Percentiles rank a stretch among this genome's conserved stretches.
These are phyloP conservation scores for Drosophila phalerata DNA, from an alignment of 2,888 invertebrate genomes.

Conservation along the genomic window DNA sequence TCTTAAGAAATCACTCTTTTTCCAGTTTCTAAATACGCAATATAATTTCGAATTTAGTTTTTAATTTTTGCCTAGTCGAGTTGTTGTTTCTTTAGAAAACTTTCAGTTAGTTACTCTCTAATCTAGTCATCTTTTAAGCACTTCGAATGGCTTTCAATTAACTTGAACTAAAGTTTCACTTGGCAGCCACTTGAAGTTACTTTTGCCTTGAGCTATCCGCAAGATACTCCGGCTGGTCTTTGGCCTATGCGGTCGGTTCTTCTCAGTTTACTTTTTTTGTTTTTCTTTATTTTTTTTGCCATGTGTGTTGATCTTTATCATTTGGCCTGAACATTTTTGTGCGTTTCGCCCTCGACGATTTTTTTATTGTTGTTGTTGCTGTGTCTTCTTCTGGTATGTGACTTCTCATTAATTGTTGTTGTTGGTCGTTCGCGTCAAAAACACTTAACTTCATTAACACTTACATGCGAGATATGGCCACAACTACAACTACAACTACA, in stretches of 20 bases:
- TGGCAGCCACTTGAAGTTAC: slow-evolving; percentile 34
- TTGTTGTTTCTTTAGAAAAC: slow-evolving; percentile 7
- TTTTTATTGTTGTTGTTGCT: slow-evolving; percentile 39
- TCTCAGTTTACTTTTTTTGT: slow-evolving; percentile 4
- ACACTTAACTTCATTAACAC: slow-evolving; percentile 81
- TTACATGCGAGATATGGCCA: slow-evolving; percentile 75
- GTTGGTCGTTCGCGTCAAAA: slow-evolving; percentile 71
- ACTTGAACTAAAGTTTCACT: slow-evolving; percentile 46
- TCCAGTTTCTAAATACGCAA: neutral
- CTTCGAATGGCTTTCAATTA: slow-evolving; percentile 52
- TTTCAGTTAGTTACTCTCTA: slow-evolving; percentile 11
- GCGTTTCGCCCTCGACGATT: slow-evolving; percentile 49
- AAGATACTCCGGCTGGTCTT: slow-evolving; percentile 32
- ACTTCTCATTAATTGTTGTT: slow-evolving; percentile 75
- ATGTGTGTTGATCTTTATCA: slow-evolving; percentile 73
- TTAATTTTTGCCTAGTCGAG: neutral
- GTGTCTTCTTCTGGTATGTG: slow-evolving; percentile 57
- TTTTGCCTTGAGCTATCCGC: slow-evolving; percentile 39
- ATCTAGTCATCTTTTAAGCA: slow-evolving; percentile 33
- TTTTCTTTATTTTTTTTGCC: slow-evolving; percentile 49
- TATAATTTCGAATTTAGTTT: neutral
- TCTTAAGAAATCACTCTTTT: neutral
- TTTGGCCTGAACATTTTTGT: slow-evolving; percentile 63
- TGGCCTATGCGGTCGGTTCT: slow-evolving; percentile 44
- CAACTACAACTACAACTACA: slow-evolving; percentile 35